Conservation (phyloP, 2,888 invertebrate species). For the Lepidochitona cinerea region DNA sequence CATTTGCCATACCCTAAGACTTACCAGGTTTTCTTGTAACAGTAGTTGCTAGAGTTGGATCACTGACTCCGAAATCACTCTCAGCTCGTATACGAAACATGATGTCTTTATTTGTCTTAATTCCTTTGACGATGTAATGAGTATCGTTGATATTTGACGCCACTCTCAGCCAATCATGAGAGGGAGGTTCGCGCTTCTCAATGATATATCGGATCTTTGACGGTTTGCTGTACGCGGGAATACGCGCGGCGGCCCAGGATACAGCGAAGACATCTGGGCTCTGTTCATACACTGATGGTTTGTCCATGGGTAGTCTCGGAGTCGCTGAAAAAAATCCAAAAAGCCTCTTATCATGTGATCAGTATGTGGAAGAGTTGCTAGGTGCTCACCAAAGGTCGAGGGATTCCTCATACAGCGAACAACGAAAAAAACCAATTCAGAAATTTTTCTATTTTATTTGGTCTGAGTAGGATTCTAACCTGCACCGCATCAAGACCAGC, state of each 20-base stretch:
- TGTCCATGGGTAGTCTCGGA: conserved; percentile 73
- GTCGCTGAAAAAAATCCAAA: background rate
- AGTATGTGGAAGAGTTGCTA: too few species aligned
- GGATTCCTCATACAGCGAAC: too few species aligned
- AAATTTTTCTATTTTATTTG: too few species aligned
- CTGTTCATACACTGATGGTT: conserved; percentile 93
- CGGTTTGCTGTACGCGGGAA: conserved; percentile 80
- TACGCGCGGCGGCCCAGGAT: conserved; percentile 94
- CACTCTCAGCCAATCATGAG: conserved; percentile 61
- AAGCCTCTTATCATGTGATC: too few species aligned
- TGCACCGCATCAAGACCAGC: too few species aligned
- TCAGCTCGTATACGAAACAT: conserved; percentile 95
- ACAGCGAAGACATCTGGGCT: conserved; percentile 89
- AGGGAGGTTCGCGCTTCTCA: conserved; percentile 79
- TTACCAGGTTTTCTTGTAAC: conserved; percentile 39
- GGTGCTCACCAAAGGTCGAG: too few species aligned
- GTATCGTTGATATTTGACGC: conserved; percentile 42
- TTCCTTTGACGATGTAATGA: conserved; percentile 47
- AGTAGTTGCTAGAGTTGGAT: conserved; percentile 86
- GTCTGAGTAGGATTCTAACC: too few species aligned
- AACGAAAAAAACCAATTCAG: too few species aligned
- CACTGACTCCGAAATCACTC: conserved; percentile 86
- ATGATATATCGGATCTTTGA: conserved; percentile 94
- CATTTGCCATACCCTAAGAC: background rate
- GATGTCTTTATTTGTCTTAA: conserved; percentile 95